Evolutionary conservation across 2,113 vertebrate genomes (phyloP).

Genomic region (Sapayoa aenigma): DNA sequence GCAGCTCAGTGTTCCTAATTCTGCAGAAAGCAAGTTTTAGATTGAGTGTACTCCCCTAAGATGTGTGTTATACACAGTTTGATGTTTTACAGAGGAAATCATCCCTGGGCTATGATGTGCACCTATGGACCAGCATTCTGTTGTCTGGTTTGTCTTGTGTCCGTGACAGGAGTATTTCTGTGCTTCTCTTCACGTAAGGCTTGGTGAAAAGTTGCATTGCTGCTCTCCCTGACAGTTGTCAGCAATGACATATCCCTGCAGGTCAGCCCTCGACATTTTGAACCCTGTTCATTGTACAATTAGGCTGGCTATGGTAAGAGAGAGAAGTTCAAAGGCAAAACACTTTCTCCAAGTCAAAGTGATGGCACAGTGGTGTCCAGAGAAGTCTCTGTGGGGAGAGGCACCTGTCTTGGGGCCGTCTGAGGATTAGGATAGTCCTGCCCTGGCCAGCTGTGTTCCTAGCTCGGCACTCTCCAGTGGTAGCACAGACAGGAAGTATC

Average conservation of each 20-base stretch:
- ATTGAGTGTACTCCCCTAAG: neutral
- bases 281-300: neutral
- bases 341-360: neutral
- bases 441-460: no score
- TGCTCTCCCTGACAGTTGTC: neutral
- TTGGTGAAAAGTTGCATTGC: neutral
- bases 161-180: accelerated
- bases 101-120: neutral
- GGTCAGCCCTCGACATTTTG: neutral
- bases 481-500: neutral
- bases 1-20: neutral
- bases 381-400: neutral
- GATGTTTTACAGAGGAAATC: neutral
- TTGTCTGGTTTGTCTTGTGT: neutral
- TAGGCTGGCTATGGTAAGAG: neutral
- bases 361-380: neutral
- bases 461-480: neutral
- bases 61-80: neutral
- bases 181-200: neutral
- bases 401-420: neutral
- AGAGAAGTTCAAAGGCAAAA: neutral
- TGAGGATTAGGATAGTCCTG: neutral
- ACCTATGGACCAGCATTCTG: no score
- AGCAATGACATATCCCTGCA: neutral
- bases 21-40: neutral